phyloP scores from a whole-genome alignment of 1,140 invertebrate genomes.

The Lucilia sericata region DNA sequence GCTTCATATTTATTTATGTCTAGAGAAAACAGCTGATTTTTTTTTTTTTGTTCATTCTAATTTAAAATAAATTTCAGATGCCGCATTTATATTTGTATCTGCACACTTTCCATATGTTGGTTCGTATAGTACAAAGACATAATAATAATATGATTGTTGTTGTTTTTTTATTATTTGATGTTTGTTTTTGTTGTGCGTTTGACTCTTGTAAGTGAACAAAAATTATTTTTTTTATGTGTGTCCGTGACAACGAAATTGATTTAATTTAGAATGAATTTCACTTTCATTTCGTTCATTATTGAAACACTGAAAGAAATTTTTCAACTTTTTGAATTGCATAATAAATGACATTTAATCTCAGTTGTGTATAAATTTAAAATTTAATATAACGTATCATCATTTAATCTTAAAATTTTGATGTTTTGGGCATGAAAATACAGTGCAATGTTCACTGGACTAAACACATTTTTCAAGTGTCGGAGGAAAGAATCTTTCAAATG shows the following conservation, averaged over 20 bases:
- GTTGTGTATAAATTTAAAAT: no score
- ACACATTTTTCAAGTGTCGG: no score
- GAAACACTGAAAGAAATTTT: neutral
- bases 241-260: constrained; percentile 36
- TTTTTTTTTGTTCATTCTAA: constrained; percentile 18
- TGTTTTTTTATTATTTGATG: neutral
- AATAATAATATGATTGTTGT: neutral
- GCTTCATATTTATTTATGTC: neutral
- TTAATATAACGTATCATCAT: no score
- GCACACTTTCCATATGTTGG: neutral
- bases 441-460: no score
- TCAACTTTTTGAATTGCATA: no score
- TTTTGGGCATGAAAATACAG: no score
- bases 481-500: no score
- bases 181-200: neutral
- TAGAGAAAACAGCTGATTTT: constrained; percentile 33
- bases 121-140: neutral
- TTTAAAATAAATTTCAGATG: constrained; percentile 16
- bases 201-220: neutral
- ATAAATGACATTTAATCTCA: no score
- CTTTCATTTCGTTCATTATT: neutral
- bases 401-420: no score
- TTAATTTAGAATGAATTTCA: constrained; percentile 36
- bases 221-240: constrained; percentile 16
- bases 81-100: neutral